A percentile compares a stretch with the other conserved stretches of the same genome.
These are phyloP conservation scores for Folsomia manolachei DNA, from an alignment of 2,888 invertebrate genomes.

Conservation along the genomic window DNA sequence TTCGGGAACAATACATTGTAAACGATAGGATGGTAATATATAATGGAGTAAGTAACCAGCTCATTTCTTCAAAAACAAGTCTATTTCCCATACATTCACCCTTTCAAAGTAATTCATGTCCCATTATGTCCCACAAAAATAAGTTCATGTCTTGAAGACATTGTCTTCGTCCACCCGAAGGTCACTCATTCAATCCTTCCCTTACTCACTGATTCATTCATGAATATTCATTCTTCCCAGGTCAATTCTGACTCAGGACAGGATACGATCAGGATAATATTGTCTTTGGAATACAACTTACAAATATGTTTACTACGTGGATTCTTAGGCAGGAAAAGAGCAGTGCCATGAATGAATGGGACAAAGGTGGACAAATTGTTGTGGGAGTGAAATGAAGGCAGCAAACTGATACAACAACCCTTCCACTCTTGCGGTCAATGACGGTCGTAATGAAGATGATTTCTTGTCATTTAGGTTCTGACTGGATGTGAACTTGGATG, in stretches of 20 bases:
- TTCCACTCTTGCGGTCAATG: background rate
- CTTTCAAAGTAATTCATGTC: no score
- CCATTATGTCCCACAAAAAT: no score
- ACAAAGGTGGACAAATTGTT: background rate
- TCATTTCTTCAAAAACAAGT: no score
- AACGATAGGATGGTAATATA: no score
- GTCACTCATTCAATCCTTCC: conserved; percentile 8
- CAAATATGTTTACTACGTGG: background rate
- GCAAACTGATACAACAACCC: no score
- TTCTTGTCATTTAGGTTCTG: background rate
- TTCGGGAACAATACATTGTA: no score
- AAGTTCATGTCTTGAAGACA: background rate
- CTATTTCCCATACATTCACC: no score
- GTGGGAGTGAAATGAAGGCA: background rate
- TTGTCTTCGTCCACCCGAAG: conserved; percentile 8
- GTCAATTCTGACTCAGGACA: background rate
- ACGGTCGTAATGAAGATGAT: background rate
- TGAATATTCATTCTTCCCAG: conserved; percentile 7
- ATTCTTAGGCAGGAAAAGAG: background rate
- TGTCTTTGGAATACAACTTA: background rate
- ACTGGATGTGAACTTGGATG: background rate
- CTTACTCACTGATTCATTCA: background rate
- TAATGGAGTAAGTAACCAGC: no score
- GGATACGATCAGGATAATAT: background rate
- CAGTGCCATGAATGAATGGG: background rate